Conservation (phyloP, 2,113 vertebrate species). For the Aphyosemion australe region DNA sequence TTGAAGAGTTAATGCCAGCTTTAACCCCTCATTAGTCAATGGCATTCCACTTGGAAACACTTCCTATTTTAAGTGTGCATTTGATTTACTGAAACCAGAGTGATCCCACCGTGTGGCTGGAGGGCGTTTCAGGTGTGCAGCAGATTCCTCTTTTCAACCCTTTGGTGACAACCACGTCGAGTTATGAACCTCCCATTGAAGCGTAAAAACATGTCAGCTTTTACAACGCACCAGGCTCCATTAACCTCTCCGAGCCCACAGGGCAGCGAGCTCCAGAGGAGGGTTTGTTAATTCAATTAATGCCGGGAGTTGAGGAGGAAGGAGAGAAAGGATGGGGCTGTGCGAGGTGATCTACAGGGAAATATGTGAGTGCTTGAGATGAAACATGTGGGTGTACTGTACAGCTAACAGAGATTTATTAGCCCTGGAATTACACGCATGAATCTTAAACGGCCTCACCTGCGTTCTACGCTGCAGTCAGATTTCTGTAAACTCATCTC, state of each 20-base stretch:
- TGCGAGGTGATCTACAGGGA: constrained; percentile 53
- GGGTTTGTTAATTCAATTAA: constrained; percentile 68
- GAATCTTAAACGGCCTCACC: constrained; percentile 31
- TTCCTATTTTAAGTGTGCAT: constrained; percentile 8
- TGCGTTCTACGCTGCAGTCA: constrained; percentile 23
- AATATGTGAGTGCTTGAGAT: constrained; percentile 48
- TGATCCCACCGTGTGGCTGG: neutral
- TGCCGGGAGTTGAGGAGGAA: constrained; percentile 10
- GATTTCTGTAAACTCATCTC: constrained; percentile 26
- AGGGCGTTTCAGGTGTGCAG: constrained; percentile 23
- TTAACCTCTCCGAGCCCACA: constrained; percentile 60
- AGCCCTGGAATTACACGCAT: constrained; percentile 62
- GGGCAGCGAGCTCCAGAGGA: constrained; percentile 41
- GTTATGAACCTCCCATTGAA: constrained; percentile 25
- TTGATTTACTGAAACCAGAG: constrained; percentile 3
- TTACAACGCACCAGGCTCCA: constrained; percentile 60
- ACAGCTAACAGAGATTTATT: constrained; percentile 46
- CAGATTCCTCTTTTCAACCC: neutral
- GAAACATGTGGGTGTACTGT: constrained; percentile 61
- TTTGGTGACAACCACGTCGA: constrained; percentile 6
- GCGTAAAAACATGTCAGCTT: constrained; percentile 26
- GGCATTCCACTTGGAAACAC: constrained; percentile 25
- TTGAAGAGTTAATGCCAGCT: constrained; percentile 43
- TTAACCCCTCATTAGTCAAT: constrained; percentile 58
- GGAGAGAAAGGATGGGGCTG: neutral